Base-by-base conservation (phyloP, 1,140 invertebrate genomes). In the Pachyrhynchus sulphureomaculatus region DNA sequence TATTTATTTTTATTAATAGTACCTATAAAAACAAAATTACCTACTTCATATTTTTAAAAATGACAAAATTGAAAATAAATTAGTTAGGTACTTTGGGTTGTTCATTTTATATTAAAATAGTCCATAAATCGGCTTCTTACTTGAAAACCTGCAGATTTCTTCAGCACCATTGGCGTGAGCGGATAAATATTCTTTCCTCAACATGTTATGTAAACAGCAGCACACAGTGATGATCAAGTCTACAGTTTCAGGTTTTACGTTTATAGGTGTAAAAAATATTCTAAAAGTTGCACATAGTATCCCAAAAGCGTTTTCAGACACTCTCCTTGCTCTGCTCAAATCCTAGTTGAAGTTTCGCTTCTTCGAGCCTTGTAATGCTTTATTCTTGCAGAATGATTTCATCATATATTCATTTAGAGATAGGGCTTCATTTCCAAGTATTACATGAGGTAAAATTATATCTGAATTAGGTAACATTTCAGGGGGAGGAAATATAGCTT, bases 321-420 rank as follows among this genome's bases (percentile, higher is more conserved):
- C 64, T 61, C 71, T 48, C 51, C 74, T 68, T 36, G 74, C 75
- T 62, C 75, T 62, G 36, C 65, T 72, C 41, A 77, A 60, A 36
- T 72, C 62, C 52, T 82, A 82, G 59, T 83, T 81, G 65, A 76
- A 82, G 37, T 79, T 68, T 57, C 67, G 65, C 68, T 81, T 62
- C 13, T 45, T 33, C 12, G 26, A n/a, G 23, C 58, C 59, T n/a
- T 36, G 10, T 32, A 36, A 36, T 23, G 29, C 39, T 42, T 20
- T 1, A 15, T 39, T 47, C 45, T 41, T 51, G 6, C 29, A 17
- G 48, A 64, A 69, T 32, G 65, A 67, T 41, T 66, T 63, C 66
- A 73, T 66, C 33, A 71, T 53, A 66, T 72, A 48, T 65, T 62
- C 44, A 33, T 54, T 23, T 24, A 72, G 58, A 37, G 52, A 48